Percentiles rank a stretch among this genome's conserved stretches.
Conservation (phyloP, 1,140 invertebrate genomes). For the Tetraneura akinire region DNA sequence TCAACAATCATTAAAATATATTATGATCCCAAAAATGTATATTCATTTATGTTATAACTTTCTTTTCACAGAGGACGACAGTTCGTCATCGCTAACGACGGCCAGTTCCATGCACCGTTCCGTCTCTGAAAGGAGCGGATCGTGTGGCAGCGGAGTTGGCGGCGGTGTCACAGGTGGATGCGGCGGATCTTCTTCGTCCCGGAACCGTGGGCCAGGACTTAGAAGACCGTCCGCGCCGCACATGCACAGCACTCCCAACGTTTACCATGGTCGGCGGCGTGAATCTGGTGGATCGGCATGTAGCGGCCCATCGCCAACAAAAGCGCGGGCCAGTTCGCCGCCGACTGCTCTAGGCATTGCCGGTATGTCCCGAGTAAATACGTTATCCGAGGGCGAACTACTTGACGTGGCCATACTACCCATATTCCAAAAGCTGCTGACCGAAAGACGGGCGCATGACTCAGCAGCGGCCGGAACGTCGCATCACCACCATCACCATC, state of each 20-base stretch:
- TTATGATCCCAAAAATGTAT: too few species aligned
- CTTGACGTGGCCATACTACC: constrained; percentile 81
- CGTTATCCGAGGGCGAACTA: constrained; percentile 80
- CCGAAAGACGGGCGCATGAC: constrained; percentile 67
- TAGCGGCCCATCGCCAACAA: constrained; percentile 86
- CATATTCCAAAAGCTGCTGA: constrained; percentile 86
- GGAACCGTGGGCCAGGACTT: constrained; percentile 53
- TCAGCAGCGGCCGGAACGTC: neutral
- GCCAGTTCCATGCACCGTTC: constrained; percentile 60
- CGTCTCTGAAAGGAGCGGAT: constrained; percentile 61
- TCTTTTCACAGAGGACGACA: neutral
- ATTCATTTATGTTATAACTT: too few species aligned
- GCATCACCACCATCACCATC: constrained; percentile 26
- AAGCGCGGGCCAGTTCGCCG: constrained; percentile 69
- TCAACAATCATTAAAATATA: too few species aligned
- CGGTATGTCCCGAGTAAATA: constrained; percentile 33
- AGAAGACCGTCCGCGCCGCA: constrained; percentile 58
- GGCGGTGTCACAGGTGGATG: constrained; percentile 55
- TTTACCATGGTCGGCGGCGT: constrained; percentile 76
- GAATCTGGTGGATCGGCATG: constrained; percentile 76
- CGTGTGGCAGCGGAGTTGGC: constrained; percentile 56
- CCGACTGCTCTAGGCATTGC: constrained; percentile 57
- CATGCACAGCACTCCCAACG: constrained; percentile 67
- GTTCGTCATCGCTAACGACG: constrained; percentile 4
- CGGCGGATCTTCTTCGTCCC: constrained; percentile 53